Evolutionary conservation across 2,113 vertebrate genomes (phyloP).

Genomic region (Hemiprocne comata): DNA sequence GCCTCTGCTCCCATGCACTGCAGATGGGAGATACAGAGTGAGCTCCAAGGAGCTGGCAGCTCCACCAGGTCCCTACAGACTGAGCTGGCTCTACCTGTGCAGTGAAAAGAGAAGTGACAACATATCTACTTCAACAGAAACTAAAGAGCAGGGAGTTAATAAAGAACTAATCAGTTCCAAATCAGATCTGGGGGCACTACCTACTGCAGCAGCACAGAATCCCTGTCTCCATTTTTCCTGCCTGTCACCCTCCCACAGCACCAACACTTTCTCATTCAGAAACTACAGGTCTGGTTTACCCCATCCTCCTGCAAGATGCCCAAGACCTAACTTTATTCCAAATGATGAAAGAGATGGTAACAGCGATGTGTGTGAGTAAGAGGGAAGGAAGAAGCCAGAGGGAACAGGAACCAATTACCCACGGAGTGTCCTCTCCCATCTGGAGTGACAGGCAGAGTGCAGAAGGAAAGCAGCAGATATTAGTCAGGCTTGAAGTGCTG

Average conservation of each 20-base stretch:
- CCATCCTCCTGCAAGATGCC: neutral
- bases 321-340: neutral
- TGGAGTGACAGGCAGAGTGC: constrained; percentile 70
- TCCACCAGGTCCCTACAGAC: neutral
- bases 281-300: neutral
- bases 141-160: neutral
- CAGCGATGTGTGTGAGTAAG: neutral
- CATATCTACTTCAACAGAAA: neutral
- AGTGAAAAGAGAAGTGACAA: neutral
- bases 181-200: accelerated
- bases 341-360: neutral
- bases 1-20: neutral
- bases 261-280: neutral
- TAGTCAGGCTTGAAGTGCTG: constrained; percentile 23
- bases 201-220: neutral
- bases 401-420: constrained; percentile 73
- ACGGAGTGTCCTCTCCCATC: constrained; percentile 72
- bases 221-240: neutral
- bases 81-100: neutral
- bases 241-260: neutral
- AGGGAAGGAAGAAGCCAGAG: constrained; percentile 49
- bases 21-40: neutral
- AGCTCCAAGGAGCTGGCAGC: neutral
- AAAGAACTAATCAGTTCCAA: neutral
- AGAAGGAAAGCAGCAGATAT: constrained; percentile 65